Conservation (phyloP, 2,888 invertebrate genomes). For the Sphecodes monilicornis region DNA sequence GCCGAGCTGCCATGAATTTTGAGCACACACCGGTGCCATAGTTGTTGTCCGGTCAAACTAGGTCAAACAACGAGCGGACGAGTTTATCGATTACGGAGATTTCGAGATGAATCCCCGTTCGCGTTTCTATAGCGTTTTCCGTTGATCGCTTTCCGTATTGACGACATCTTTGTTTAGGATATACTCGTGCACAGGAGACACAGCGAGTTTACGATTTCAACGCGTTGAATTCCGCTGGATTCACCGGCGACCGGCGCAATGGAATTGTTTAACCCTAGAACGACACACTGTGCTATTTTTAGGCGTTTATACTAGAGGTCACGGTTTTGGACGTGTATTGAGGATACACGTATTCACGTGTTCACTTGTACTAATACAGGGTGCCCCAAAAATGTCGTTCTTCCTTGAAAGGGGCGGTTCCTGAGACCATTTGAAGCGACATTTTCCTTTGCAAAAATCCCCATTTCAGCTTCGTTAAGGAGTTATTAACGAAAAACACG, state of each 20-base stretch:
- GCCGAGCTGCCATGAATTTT: slow-evolving; percentile 80
- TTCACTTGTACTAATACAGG: too few species aligned
- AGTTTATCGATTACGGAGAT: slow-evolving; percentile 73
- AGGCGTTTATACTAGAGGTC: too few species aligned
- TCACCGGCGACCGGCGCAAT: background rate
- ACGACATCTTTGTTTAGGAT: background rate
- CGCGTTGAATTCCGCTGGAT: background rate
- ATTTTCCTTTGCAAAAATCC: too few species aligned
- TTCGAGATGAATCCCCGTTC: slow-evolving; percentile 39
- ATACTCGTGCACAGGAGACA: background rate
- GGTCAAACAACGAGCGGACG: slow-evolving; percentile 57
- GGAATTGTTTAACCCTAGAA: background rate
- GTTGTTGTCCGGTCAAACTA: slow-evolving; percentile 55
- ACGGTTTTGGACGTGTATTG: too few species aligned
- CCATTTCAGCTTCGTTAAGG: too few species aligned
- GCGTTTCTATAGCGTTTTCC: slow-evolving; percentile 41
- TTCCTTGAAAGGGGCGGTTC: too few species aligned
- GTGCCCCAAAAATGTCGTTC: too few species aligned
- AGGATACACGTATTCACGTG: too few species aligned
- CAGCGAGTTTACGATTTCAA: background rate
- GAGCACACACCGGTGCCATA: slow-evolving; percentile 70
- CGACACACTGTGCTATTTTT: background rate
- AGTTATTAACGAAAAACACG: too few species aligned
- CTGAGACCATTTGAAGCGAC: too few species aligned
- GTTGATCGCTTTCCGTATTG: slow-evolving; percentile 31